Evolutionary conservation across 2,113 vertebrate species (phyloP).

Genomic region (Tor tambroides): DNA sequence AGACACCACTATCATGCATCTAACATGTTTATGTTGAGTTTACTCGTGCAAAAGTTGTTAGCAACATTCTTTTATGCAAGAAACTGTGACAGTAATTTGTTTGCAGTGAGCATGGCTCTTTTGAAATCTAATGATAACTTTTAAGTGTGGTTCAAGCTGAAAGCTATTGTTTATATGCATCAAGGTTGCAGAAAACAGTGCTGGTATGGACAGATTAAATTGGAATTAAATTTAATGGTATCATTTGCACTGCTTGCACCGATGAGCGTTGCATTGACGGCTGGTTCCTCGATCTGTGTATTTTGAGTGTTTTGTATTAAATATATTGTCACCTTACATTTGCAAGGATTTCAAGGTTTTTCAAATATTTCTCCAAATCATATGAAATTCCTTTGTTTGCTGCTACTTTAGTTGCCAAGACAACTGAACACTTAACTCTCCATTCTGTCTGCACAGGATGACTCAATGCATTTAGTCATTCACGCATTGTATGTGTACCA

Average conservation of each 20-base stretch:
- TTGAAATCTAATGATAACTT: background rate
- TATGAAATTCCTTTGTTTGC: background rate
- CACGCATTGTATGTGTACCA: constrained; percentile 21
- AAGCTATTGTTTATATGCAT: background rate
- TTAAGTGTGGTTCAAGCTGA: background rate
- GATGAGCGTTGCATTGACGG: background rate
- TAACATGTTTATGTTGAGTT: background rate
- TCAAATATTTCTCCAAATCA: background rate
- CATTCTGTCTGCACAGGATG: constrained; percentile 9
- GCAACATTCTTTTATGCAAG: background rate
- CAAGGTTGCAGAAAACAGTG: background rate
- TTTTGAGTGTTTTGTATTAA: too few relatives aligned
- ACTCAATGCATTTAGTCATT: constrained; percentile 36
- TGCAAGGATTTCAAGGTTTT: background rate
- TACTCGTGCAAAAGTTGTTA: background rate
- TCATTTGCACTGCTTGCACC: background rate
- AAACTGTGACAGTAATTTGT: background rate
- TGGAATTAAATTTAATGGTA: background rate
- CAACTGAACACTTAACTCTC: constrained; percentile 30
- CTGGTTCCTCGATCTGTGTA: too few relatives aligned
- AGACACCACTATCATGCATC: background rate
- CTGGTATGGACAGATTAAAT: too few relatives aligned
- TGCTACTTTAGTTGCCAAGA: constrained; percentile 22
- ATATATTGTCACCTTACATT: background rate
- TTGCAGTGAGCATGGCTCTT: background rate